Base-by-base conservation (phyloP, 2,888 invertebrate genomes). In the Pteria penguin region DNA sequence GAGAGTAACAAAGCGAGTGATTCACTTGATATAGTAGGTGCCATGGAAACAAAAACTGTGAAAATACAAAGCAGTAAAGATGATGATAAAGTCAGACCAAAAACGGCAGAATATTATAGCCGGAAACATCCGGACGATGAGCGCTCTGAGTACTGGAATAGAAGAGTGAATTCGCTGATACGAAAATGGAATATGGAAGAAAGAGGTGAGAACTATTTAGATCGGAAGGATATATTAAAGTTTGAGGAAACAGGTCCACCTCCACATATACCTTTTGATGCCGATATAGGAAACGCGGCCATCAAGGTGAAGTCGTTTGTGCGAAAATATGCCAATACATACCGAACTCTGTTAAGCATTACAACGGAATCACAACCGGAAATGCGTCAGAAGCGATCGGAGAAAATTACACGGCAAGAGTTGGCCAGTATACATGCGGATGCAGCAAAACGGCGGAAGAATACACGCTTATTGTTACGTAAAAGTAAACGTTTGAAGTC, bases 401-500 rank as follows among this genome's bases (percentile, higher is more conserved):
- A 63, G 18, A 60, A 67, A 24, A 63, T 67, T 22, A 72, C 73
- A 1, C 62, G 68, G 26, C 72, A 72, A 31, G 76, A 77, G 22
- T 27, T 77, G 11, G 69, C 69, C 2, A 73, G 73, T 29, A 77
- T 77, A 24, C 68, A 77, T 33, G 73, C 73, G 0, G 76, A 77
- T 33, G 60, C 55, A 29, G 57, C 69, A 14, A 69, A 65, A 60
- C 24, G 70, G n/a, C 63, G 69, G 18, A 77, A 77, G 33, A 69
- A 77, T 18, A 73, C 76, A 22, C 62, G 58, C 29, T 33, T 60
- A 27, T 60, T 77, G 18, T 26, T 77, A 4, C 61, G 26, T 29
- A 77, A 73, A 58, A 77, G 76, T 54, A 68, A 58, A 60, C 36
- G 45, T 55, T 36, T 76, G 22, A 71, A 62, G 31, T 18, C 29